Percentiles rank a stretch among this genome's conserved stretches.
Evolutionary conservation across 2,888 invertebrate species (phyloP).

Genomic region (Hedya salicella): DNA sequence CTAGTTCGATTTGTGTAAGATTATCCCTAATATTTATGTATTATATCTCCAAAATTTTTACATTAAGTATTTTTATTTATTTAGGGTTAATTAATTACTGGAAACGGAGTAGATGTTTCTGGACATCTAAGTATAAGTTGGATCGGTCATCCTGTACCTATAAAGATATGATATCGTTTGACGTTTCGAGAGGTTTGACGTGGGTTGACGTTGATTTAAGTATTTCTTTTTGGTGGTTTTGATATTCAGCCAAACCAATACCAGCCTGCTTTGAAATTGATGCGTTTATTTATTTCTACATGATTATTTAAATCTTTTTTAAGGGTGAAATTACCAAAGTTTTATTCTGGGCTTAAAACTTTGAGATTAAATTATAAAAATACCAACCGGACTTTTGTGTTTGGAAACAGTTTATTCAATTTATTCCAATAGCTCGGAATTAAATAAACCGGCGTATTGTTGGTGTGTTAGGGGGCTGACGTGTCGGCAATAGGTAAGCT

Average conservation of each 20-base stretch:
- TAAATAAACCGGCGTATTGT: slow-evolving; percentile 63
- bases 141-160: not conserved
- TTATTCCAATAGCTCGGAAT: slow-evolving; percentile 65
- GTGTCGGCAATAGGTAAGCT: slow-evolving; percentile 8
- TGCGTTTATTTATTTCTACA: slow-evolving; percentile 1
- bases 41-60: too few relatives aligned
- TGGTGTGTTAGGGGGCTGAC: slow-evolving; percentile 52
- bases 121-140: not conserved
- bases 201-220: slow-evolving; percentile 68
- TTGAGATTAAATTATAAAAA: too few relatives aligned
- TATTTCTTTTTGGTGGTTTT: slow-evolving; percentile 47
- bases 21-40: too few relatives aligned
- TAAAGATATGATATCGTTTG: slow-evolving; percentile 47
- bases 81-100: too few relatives aligned
- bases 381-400: not conserved
- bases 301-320: slow-evolving; percentile 9
- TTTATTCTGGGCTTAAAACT: too few relatives aligned
- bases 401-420: slow-evolving; percentile 64
- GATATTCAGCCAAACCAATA: not conserved
- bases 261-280: not conserved
- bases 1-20: too few relatives aligned
- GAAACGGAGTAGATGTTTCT: too few relatives aligned
- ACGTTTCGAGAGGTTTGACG: slow-evolving; percentile 63
- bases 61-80: too few relatives aligned
- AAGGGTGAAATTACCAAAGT: not conserved